Evolutionary conservation across 2,888 invertebrate genomes (phyloP).

Genomic region (Coremacera marginata): DNA sequence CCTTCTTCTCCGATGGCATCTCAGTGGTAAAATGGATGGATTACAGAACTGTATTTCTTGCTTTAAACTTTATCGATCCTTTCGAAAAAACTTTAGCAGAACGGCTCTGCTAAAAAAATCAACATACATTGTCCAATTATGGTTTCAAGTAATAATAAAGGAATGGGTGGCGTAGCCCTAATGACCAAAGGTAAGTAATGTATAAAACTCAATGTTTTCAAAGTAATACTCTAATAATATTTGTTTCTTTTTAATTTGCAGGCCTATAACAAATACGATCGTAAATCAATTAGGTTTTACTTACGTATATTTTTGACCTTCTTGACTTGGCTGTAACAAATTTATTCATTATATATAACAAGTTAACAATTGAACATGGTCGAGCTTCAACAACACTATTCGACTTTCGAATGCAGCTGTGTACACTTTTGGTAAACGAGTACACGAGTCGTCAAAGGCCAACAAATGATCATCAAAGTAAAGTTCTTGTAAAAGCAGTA

Average conservation of each 20-base stretch:
- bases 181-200: neutral
- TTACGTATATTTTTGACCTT: too few relatives aligned
- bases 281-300: too few relatives aligned
- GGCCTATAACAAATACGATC: too few relatives aligned
- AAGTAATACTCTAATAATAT: too few relatives aligned
- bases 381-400: too few relatives aligned
- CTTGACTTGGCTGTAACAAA: too few relatives aligned
- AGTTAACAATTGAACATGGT: too few relatives aligned
- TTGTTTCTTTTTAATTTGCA: too few relatives aligned
- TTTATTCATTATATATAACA: too few relatives aligned
- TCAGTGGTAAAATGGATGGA: too few relatives aligned
- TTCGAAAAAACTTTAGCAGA: neutral
- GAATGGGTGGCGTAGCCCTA: neutral
- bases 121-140: neutral
- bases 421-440: neutral
- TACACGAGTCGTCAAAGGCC: neutral
- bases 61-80: neutral
- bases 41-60: neutral
- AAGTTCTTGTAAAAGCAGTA: neutral
- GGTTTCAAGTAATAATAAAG: constrained; percentile 13
- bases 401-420: neutral
- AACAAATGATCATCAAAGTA: neutral
- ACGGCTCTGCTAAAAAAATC: too few relatives aligned
- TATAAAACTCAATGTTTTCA: neutral
- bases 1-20: too few relatives aligned